These are phyloP conservation scores for Junonia oenone DNA, from an alignment of 2,888 invertebrate genomes.

Conservation along the genomic window DNA sequence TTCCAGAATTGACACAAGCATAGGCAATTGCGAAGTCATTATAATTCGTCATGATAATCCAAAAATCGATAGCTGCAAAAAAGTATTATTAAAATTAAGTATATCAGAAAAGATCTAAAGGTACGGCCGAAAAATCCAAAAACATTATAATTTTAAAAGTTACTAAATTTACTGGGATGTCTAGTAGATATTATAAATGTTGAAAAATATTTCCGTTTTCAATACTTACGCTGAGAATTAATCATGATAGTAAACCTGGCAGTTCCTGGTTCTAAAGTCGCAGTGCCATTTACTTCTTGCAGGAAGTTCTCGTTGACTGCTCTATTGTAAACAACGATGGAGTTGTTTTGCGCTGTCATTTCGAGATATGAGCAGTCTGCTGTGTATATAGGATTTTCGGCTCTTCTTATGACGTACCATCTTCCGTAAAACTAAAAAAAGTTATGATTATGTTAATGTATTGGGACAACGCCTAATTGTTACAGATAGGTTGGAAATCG, in stretches of 20 bases:
- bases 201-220: no score
- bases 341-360: conserved; percentile 27
- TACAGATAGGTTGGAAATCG: no score
- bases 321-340: conserved; percentile 29
- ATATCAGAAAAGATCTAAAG: no score
- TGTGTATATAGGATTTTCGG: conserved; percentile 34
- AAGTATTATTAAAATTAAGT: background rate
- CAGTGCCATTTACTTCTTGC: conserved; percentile 37
- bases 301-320: conserved; percentile 49
- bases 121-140: no score
- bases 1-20: conserved; percentile 45
- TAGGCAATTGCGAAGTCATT: conserved; percentile 41
- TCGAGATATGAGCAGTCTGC: conserved; percentile 49
- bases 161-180: no score
- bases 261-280: conserved; percentile 32
- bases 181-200: no score
- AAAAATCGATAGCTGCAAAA: conserved; percentile 47
- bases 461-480: no score
- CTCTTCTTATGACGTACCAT: conserved; percentile 51
- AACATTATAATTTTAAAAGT: no score
- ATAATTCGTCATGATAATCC: conserved; percentile 43
- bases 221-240: conserved; percentile 42
- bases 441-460: background rate
- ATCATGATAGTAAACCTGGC: conserved; percentile 40
- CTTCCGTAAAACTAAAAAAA: conserved; percentile 47